A percentile compares a stretch with the other conserved stretches of the same genome.
Conservation (phyloP, 2,113 vertebrate species). For the Lagopus muta region DNA sequence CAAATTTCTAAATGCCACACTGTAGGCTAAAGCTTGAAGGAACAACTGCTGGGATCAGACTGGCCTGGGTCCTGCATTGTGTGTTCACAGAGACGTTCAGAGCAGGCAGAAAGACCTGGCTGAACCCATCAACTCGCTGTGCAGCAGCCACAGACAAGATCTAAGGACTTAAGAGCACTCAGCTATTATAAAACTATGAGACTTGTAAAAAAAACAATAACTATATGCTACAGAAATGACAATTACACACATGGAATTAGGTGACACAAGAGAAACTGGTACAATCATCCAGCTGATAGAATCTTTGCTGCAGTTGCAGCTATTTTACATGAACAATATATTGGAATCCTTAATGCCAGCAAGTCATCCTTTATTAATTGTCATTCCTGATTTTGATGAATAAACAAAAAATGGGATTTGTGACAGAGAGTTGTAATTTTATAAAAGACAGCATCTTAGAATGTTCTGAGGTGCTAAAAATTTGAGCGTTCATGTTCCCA, state of each 20-base stretch:
- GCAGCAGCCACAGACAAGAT: background rate
- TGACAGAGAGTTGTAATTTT: background rate
- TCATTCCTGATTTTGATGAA: background rate
- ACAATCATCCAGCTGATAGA: background rate
- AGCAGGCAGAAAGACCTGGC: background rate
- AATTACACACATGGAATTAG: background rate
- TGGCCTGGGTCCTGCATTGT: fast-evolving
- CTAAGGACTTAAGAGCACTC: background rate
- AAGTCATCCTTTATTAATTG: background rate
- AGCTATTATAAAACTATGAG: background rate
- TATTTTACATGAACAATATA: background rate
- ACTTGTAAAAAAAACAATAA: background rate
- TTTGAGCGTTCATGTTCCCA: background rate
- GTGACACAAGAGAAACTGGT: background rate
- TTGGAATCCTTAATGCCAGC: background rate
- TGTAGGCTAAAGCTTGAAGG: background rate
- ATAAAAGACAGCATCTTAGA: background rate
- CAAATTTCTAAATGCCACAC: background rate
- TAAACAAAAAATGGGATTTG: background rate
- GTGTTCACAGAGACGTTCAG: background rate
- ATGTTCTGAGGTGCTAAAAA: background rate
- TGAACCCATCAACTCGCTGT: background rate
- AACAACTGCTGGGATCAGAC: background rate
- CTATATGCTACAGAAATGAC: background rate
- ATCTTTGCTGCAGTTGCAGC: background rate